These are phyloP conservation scores for Andrena cerasifolii DNA, from an alignment of 1,140 invertebrate genomes.

Conservation along the genomic window DNA sequence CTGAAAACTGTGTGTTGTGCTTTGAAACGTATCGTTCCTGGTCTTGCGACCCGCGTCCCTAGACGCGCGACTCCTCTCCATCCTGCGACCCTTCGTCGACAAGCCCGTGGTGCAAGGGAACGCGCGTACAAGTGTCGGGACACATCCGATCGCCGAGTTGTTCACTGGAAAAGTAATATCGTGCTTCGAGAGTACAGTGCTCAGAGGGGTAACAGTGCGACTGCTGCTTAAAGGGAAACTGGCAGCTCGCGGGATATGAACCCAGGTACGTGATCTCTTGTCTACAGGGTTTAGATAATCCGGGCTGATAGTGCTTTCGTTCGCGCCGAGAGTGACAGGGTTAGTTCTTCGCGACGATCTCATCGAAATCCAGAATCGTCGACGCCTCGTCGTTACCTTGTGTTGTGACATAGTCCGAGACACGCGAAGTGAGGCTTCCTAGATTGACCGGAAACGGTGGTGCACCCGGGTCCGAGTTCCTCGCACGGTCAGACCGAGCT, in stretches of 20 bases:
- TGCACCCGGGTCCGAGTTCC: not conserved
- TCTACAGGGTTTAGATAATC: conserved; percentile 3
- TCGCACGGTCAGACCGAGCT: not conserved
- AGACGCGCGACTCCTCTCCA: conserved; percentile 29
- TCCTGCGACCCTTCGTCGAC: conserved; percentile 1
- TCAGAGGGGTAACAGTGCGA: conserved; percentile 46
- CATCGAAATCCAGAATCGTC: not conserved
- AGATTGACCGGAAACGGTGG: not conserved
- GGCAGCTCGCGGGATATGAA: conserved; percentile 79
- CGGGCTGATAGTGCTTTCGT: not conserved
- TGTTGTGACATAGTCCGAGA: conserved; percentile 15
- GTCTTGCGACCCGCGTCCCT: conserved; percentile 30
- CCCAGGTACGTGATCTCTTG: conserved; percentile 76
- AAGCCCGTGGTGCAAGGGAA: not conserved
- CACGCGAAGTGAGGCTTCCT: not conserved
- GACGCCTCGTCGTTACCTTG: no score
- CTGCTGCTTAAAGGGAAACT: conserved; percentile 67
- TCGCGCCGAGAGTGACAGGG: conserved; percentile 14
- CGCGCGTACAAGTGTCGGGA: conserved; percentile 49
- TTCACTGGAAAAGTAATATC: conserved; percentile 21
- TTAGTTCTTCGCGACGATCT: not conserved
- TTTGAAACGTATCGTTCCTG: conserved; percentile 31
- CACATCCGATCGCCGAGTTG: not conserved
- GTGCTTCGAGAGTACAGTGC: conserved; percentile 53
- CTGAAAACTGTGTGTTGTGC: conserved; percentile 58